Conservation (phyloP, 2,113 vertebrate genomes). For the Gracilinanus agilis region DNA sequence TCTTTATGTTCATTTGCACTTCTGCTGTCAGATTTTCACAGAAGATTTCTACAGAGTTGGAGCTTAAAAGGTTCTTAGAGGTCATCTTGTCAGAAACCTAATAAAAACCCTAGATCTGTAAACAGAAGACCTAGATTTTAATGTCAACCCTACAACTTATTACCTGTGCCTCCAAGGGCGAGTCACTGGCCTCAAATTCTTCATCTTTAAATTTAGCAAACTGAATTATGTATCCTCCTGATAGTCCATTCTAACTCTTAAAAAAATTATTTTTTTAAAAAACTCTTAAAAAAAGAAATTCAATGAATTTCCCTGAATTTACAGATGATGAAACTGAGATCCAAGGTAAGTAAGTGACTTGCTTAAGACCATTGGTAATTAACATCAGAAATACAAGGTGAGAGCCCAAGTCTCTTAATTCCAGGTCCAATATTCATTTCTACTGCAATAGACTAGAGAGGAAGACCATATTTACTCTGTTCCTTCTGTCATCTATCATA, state of each 20-base stretch:
- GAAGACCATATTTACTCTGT: slow-evolving; percentile 1
- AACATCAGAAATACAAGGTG: not conserved
- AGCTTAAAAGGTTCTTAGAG: not conserved
- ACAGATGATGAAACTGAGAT: slow-evolving; percentile 6
- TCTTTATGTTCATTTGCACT: not conserved
- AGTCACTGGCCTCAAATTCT: not conserved
- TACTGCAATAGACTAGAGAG: not conserved
- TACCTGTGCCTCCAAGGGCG: not conserved
- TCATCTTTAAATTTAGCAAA: not conserved
- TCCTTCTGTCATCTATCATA: not conserved
- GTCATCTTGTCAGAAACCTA: not conserved
- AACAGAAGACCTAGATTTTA: not conserved
- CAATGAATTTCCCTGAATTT: not conserved
- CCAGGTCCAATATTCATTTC: not conserved
- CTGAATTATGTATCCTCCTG: not conserved
- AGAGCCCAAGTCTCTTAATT: not conserved
- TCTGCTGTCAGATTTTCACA: not conserved
- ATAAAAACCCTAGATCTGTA: not conserved
- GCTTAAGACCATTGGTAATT: not conserved
- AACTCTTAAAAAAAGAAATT: no score
- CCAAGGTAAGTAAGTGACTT: not conserved
- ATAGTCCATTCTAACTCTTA: not conserved
- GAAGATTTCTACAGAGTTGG: not conserved
- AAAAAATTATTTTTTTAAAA: no score
- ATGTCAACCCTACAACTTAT: not conserved